A percentile compares a stretch with the other conserved stretches of the same genome.
phyloP scores from a whole-genome alignment of 2,888 invertebrate genomes.

The Ophion ellenae region DNA sequence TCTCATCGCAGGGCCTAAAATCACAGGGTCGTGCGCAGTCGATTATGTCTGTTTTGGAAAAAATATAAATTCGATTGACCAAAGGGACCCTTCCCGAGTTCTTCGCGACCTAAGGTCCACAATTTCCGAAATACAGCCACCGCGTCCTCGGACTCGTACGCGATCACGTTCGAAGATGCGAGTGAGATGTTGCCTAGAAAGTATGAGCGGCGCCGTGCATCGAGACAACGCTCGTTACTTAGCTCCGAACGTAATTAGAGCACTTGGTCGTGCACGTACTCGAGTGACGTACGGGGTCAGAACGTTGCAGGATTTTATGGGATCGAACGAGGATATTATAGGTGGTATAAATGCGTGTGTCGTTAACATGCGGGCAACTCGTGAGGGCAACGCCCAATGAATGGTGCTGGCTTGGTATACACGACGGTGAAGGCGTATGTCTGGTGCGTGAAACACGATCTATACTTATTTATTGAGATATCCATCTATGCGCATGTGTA shows the following conservation, averaged over 20 bases:
- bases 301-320: conserved; percentile 43
- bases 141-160: neutral
- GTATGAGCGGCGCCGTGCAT: conserved; percentile 18
- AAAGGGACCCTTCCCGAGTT: too few relatives aligned
- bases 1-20: too few relatives aligned
- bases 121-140: neutral
- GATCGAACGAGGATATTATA: conserved; percentile 37
- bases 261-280: conserved; percentile 54
- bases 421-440: conserved; percentile 55
- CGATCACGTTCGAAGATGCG: conserved; percentile 21
- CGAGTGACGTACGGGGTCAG: conserved; percentile 47
- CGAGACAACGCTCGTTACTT: conserved; percentile 38
- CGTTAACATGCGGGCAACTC: conserved; percentile 18
- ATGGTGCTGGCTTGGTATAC: conserved; percentile 65
- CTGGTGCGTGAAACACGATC: conserved; percentile 65
- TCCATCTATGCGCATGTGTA: too few relatives aligned
- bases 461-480: conserved; percentile 50
- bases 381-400: conserved; percentile 69
- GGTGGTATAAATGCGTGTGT: conserved; percentile 20
- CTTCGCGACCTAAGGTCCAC: too few relatives aligned
- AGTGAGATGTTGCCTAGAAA: conserved; percentile 50
- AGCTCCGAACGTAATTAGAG: conserved; percentile 64
- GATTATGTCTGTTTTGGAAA: too few relatives aligned
- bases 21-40: too few relatives aligned
- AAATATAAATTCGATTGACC: too few relatives aligned